These are phyloP conservation scores for Scelioninae gen. 2 DNA, from an alignment of 2,888 invertebrate genomes.

Conservation along the genomic window DNA sequence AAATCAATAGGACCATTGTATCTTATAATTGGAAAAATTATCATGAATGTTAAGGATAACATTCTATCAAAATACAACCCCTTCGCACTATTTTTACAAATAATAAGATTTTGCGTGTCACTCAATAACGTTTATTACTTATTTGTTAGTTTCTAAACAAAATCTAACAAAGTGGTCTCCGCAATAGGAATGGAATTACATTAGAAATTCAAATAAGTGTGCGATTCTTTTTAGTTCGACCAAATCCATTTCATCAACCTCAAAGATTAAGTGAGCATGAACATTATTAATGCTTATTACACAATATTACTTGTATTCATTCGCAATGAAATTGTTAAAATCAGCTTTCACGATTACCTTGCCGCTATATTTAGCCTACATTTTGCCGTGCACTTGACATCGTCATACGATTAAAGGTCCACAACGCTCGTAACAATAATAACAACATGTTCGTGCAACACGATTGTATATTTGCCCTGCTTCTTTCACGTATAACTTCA, in stretches of 20 bases:
- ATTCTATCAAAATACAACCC: too few relatives aligned
- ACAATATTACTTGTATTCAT: conserved; percentile 17
- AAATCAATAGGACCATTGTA: too few relatives aligned
- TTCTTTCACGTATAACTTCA: conserved; percentile 51
- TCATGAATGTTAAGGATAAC: too few relatives aligned
- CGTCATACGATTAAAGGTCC: conserved; percentile 57
- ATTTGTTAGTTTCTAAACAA: neutral
- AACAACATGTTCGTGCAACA: conserved; percentile 56
- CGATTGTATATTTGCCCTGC: conserved; percentile 54
- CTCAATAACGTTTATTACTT: neutral
- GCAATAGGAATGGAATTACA: neutral
- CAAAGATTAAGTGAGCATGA: too few relatives aligned
- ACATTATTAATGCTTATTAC: conserved; percentile 13
- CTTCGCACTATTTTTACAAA: too few relatives aligned
- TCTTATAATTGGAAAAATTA: too few relatives aligned
- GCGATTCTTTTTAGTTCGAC: conserved; percentile 6
- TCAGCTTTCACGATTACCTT: conserved; percentile 34
- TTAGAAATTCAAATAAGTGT: conserved; percentile 19
- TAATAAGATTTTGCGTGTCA: too few relatives aligned
- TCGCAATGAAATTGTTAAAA: conserved; percentile 37
- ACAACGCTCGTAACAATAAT: conserved; percentile 50
- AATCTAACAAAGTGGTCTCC: neutral
- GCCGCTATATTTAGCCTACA: conserved; percentile 52
- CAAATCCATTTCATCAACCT: conserved; percentile 11
- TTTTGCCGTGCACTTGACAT: conserved; percentile 57